Percentiles rank a stretch among this genome's conserved stretches.
Evolutionary conservation across 2,888 invertebrate genomes (phyloP).

Genomic region (Anthrax anthrax): DNA sequence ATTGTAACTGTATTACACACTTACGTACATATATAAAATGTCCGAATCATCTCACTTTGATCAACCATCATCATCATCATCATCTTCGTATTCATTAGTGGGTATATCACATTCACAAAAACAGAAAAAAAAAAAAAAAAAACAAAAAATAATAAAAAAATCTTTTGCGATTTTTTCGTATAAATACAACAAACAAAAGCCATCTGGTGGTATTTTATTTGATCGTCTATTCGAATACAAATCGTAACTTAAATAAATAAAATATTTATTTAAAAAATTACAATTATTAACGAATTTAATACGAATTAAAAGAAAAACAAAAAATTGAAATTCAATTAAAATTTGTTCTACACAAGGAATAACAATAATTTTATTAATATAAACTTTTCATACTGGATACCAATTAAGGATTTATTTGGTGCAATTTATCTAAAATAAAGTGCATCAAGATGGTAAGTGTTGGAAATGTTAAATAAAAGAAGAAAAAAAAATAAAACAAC

Average conservation of each 20-base stretch:
- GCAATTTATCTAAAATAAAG: too few species aligned
- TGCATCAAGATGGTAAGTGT: slow-evolving; percentile 5
- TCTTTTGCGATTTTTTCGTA: slow-evolving; percentile 4
- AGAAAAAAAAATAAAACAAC: neutral
- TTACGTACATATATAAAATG: too few species aligned
- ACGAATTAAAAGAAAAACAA: neutral
- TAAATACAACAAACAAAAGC: slow-evolving; percentile 7
- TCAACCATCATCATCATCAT: neutral
- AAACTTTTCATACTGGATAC: too few species aligned
- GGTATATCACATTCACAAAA: slow-evolving; percentile 3
- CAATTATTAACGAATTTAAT: slow-evolving; percentile 2
- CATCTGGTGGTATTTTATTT: slow-evolving; percentile 7
- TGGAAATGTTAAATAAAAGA: neutral
- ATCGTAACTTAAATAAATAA: neutral
- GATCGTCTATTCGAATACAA: slow-evolving; percentile 4
- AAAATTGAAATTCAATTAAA: too few species aligned
- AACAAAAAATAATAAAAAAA: too few species aligned
- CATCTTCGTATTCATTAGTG: too few species aligned
- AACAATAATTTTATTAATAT: too few species aligned
- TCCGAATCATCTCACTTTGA: neutral
- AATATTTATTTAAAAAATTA: neutral
- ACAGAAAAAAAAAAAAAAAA: neutral
- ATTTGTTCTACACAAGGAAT: too few species aligned
- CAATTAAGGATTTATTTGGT: too few species aligned
- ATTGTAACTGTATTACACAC: too few species aligned